Conservation (phyloP, 2,888 invertebrate species). For the Boloria selene region DNA sequence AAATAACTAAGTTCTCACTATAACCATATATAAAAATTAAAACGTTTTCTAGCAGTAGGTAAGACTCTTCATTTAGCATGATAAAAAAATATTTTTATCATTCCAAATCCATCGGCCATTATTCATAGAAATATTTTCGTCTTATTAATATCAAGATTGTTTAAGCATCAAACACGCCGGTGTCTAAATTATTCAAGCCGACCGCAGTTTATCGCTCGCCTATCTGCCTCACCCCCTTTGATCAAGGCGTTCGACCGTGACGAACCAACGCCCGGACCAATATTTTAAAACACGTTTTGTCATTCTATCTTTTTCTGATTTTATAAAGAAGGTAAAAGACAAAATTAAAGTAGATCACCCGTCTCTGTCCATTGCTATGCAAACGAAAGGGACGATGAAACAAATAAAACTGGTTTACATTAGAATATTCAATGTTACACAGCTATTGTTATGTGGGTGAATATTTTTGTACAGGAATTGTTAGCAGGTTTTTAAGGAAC, state of each 20-base stretch:
- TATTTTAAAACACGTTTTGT: constrained; percentile 62
- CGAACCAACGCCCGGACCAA: constrained; percentile 69
- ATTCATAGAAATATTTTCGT: constrained; percentile 11
- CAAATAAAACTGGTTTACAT: constrained; percentile 33
- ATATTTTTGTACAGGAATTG: constrained; percentile 33
- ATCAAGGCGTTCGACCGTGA: constrained; percentile 68
- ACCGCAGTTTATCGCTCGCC: constrained; percentile 46
- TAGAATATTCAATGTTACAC: constrained; percentile 37
- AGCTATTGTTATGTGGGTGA: constrained; percentile 34
- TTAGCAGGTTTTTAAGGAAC: constrained; percentile 33
- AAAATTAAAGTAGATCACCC: constrained; percentile 18
- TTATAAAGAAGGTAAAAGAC: constrained; percentile 35
- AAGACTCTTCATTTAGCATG: neutral
- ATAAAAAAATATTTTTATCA: neutral
- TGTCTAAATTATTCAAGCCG: constrained; percentile 30
- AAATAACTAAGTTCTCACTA: too few relatives aligned
- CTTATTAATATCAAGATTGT: constrained; percentile 31
- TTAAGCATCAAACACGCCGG: constrained; percentile 35
- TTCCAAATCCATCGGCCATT: constrained; percentile 4
- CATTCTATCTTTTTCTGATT: constrained; percentile 32
- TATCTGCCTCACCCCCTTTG: constrained; percentile 54
- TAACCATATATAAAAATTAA: too few relatives aligned
- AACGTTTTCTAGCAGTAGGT: too few relatives aligned
- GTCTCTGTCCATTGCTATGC: constrained; percentile 5
- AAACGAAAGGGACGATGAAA: constrained; percentile 13